Evolutionary conservation across 2,797 vertebrate species (phyloP), one percentile per base, ranked within the genome.

Genomic region (Botia almorhae): DNA sequence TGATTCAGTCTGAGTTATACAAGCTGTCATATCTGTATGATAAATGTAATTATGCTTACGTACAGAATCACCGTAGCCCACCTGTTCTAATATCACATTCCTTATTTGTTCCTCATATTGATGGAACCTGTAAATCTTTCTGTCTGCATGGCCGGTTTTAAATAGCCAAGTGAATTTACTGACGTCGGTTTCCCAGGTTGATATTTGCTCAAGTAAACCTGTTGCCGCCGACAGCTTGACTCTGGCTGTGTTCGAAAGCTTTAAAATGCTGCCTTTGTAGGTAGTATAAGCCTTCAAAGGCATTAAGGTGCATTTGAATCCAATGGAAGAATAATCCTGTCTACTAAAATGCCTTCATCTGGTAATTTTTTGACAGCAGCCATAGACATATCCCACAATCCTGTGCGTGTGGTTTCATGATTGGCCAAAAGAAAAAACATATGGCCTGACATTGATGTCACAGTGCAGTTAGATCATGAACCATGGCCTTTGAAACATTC

Each of bases 31-130:
- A 80, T 88, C 87, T 89, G 84, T 77, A 78, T 87, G 86, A 88
- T 84, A 88, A 90, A 93, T 89, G 74, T 70, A 84, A 92, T 94
- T 91, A 91, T 85, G 86, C 80, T 87, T 69, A 86, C 84, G 90
- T 72, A 80, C 53, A 82, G 86, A 82, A 65, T 83, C 76, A 23
- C 61, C 36, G 80, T 81, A 64, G 1, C 3, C 85, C 80, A 84
- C 76, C 79, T 48, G 69, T 75, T 84, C 68, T 56, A 74, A 82
- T 83, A 91, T 91, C 84, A 23, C 85, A 85, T 93, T 86, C 88
- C 86, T 3, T 76, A 51, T 80, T 85, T 82, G 56, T 83, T 87
- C 64, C 69, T 74, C 85, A 76, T 76, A 86, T 75, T 72, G 63
- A 53, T 21, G 26, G 43, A 56, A 72, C 39, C 64, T 68, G 58